Evolutionary conservation across 2,888 invertebrate genomes (phyloP).

Genomic region (Archips crataeganus): DNA sequence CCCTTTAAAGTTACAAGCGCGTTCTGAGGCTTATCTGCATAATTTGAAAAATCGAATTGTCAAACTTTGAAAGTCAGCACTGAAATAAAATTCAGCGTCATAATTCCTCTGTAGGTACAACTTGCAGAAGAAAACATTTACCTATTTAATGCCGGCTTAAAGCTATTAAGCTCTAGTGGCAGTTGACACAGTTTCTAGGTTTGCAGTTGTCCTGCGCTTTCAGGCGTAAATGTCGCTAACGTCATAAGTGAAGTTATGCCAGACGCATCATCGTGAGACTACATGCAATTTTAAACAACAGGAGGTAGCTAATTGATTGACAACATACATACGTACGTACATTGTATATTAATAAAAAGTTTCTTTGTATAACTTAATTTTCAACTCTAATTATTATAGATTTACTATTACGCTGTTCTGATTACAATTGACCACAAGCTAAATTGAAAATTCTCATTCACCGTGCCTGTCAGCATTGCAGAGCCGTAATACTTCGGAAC

Average conservation of each 20-base stretch:
- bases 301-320: too few species aligned
- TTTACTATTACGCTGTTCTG: not conserved
- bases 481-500: slow-evolving; percentile 29
- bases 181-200: slow-evolving; percentile 31
- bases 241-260: not conserved
- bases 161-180: slow-evolving; percentile 15
- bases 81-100: too few species aligned
- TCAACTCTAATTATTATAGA: too few species aligned
- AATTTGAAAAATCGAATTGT: too few species aligned
- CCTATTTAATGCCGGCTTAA: slow-evolving; percentile 21
- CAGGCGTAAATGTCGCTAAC: slow-evolving; percentile 1
- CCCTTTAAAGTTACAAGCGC: too few species aligned
- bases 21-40: too few species aligned
- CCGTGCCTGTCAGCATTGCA: slow-evolving; percentile 20
- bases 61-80: too few species aligned
- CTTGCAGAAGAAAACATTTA: slow-evolving; percentile 15
- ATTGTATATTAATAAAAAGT: too few species aligned
- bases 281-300: too few species aligned
- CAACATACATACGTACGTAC: too few species aligned
- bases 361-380: too few species aligned
- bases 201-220: slow-evolving; percentile 3
- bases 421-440: slow-evolving; percentile 25
- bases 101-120: not conserved
- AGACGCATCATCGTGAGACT: too few species aligned
- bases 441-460: slow-evolving; percentile 24